Evolutionary conservation across 2,797 vertebrate species (phyloP).

Genomic region (Helicolenus hilgendorfi): DNA sequence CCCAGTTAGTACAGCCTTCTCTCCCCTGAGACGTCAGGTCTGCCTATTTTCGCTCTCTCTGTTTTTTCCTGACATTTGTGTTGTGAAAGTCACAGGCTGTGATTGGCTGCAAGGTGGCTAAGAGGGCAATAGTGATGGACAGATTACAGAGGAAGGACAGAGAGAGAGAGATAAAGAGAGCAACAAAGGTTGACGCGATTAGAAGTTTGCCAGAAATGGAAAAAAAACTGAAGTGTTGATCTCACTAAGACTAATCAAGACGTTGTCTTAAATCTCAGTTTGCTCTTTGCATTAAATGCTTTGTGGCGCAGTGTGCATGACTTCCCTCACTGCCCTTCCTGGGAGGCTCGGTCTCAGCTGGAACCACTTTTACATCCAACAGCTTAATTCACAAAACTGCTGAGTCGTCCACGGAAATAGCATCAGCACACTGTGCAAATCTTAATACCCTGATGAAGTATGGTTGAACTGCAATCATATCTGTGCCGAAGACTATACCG

Average conservation of each 20-base stretch:
- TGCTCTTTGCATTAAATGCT: constrained; percentile 52
- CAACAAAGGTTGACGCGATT: constrained; percentile 36
- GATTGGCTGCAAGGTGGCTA: constrained; percentile 62
- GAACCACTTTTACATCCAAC: constrained; percentile 53
- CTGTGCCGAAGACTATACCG: constrained; percentile 30
- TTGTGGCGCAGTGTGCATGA: constrained; percentile 49
- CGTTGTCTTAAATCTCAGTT: constrained; percentile 35
- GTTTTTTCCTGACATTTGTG: constrained; percentile 59
- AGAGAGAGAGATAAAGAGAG: constrained; percentile 29
- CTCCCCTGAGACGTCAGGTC: background rate
- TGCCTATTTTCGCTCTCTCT: background rate
- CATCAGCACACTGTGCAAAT: constrained; percentile 29
- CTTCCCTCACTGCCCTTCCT: constrained; percentile 68
- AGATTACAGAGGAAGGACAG: constrained; percentile 53
- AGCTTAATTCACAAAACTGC: constrained; percentile 71
- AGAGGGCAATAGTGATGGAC: constrained; percentile 58
- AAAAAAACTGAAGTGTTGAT: constrained; percentile 24
- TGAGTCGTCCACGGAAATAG: constrained; percentile 65
- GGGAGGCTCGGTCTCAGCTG: constrained; percentile 54
- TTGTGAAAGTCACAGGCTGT: constrained; percentile 56
- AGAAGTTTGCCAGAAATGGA: constrained; percentile 51
- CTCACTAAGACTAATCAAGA: constrained; percentile 40
- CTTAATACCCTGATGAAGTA: constrained; percentile 58
- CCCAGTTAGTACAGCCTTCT: background rate
- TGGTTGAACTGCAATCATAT: constrained; percentile 60